phyloP scores from a whole-genome alignment of 2,797 vertebrate genomes.

The Cirrhinus molitorella region DNA sequence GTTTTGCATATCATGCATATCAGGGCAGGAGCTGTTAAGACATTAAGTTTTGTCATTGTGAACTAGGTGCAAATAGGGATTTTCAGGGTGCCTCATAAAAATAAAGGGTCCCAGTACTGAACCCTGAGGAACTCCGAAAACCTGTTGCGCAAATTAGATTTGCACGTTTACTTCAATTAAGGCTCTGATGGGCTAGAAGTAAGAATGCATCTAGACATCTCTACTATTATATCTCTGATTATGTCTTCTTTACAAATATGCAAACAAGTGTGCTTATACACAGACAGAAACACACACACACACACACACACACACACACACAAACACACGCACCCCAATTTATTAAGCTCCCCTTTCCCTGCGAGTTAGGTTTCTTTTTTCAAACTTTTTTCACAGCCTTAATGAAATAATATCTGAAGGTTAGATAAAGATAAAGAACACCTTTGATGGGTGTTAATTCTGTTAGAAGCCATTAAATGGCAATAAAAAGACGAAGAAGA shows the following conservation, averaged over 20 bases:
- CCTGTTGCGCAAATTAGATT: constrained; percentile 60
- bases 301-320: constrained; percentile 41
- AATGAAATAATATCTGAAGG: constrained; percentile 60
- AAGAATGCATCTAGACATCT: constrained; percentile 76
- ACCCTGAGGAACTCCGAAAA: constrained; percentile 61
- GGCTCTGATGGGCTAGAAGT: constrained; percentile 79
- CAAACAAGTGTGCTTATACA: constrained; percentile 58
- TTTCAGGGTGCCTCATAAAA: constrained; percentile 63
- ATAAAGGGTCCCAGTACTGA: constrained; percentile 55
- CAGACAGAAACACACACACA: constrained; percentile 37
- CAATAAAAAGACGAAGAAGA: constrained; percentile 49
- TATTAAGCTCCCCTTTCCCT: constrained; percentile 70
- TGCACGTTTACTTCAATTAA: constrained; percentile 75
- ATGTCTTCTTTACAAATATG: constrained; percentile 69
- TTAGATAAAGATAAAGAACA: constrained; percentile 51
- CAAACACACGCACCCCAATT: constrained; percentile 59
- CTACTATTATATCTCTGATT: constrained; percentile 73
- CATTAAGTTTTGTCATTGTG: constrained; percentile 52
- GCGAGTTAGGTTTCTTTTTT: constrained; percentile 66
- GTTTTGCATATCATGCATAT: constrained; percentile 74
- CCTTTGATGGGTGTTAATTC: constrained; percentile 34
- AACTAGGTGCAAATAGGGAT: constrained; percentile 56
- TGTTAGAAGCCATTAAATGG: constrained; percentile 46
- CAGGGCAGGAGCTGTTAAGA: constrained; percentile 66
- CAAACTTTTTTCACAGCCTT: constrained; percentile 72